Conservation (phyloP, 2,797 vertebrate species). For the Pelobates cultripes region DNA sequence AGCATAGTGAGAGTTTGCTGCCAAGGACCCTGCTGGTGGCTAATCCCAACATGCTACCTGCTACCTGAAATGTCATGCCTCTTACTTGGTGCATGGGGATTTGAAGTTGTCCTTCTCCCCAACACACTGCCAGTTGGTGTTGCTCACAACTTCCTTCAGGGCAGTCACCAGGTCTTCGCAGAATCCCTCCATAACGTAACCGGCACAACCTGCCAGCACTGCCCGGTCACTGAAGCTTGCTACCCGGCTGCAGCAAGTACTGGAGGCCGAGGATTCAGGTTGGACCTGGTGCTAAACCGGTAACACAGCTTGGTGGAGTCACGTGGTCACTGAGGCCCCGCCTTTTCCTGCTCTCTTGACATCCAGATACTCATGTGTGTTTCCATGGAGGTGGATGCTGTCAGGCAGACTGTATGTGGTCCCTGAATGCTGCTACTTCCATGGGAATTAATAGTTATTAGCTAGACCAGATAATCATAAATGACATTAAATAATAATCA, state of each 20-base stretch:
- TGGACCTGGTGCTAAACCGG: not conserved
- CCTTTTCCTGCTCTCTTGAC: not conserved
- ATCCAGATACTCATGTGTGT: not conserved
- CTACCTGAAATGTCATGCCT: not conserved
- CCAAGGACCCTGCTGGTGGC: not conserved
- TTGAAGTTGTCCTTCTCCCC: constrained; percentile 60
- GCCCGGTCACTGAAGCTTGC: not conserved
- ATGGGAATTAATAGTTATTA: too few species aligned
- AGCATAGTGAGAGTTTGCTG: not conserved
- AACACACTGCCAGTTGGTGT: constrained; percentile 66
- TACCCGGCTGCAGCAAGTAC: not conserved
- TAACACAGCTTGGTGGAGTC: not conserved
- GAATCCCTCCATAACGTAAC: constrained; percentile 62
- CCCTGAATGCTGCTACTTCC: too few species aligned
- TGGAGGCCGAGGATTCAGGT: not conserved
- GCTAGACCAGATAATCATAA: too few species aligned
- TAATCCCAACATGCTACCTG: not conserved
- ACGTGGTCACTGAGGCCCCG: not conserved
- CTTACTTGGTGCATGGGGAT: constrained; percentile 68
- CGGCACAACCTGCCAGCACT: not conserved
- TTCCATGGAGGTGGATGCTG: too few species aligned
- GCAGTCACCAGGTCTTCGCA: constrained; percentile 67
- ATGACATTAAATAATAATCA: too few species aligned
- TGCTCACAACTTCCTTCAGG: constrained; percentile 64
- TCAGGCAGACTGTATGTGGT: too few species aligned